Base-by-base conservation (phyloP, 2,113 vertebrate species). In the Spilogale gracilis region DNA sequence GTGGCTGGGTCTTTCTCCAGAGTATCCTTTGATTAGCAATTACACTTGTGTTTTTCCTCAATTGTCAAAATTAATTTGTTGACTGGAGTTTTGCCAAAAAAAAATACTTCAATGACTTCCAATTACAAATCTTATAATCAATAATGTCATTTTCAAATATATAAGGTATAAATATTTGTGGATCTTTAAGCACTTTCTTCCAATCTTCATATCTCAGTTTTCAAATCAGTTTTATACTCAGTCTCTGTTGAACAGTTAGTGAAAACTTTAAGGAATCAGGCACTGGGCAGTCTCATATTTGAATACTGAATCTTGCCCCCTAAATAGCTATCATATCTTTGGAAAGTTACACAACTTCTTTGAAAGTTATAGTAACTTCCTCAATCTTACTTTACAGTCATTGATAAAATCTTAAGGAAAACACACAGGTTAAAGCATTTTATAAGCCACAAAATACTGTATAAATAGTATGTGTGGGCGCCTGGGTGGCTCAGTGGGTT, bases 21-120 rank as follows among this genome's bases (percentile, higher is more conserved):
- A 74, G 45, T 43, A 76, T 89, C 30, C 38, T 94, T 91, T 94
- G 65, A 89, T 95, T 93, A 94, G 14, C 30, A 30, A 82, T 87
- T 97, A 76, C n/a, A 61, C 4, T 65, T 85, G 17, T 21, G 48
- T 16, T 95, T 54, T 92, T 89, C 79, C 20, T 74, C 27, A 74
- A 43, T 9, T 95, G 56, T 13, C 89, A 32, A 96, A 84, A 96
- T 32, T 91, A 95, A 30, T 38, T 84, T 96, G 86, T 74, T 98
- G 38, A 2, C 32, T 61, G 25, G 71, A 65, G 58, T 27, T 73
- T 93, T 71, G 8, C 27, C 54, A 4, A 92, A 89, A 71, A 92
- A 58, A 71, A 92, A 58, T 43, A 48, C n/a, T 94, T 96, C 11
- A 73, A 45, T 56, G 27, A 56, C 2, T 52, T 8, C 16, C 27